Conservation (phyloP, 2,888 invertebrate species). For the Allophyes oxyacanthae region DNA sequence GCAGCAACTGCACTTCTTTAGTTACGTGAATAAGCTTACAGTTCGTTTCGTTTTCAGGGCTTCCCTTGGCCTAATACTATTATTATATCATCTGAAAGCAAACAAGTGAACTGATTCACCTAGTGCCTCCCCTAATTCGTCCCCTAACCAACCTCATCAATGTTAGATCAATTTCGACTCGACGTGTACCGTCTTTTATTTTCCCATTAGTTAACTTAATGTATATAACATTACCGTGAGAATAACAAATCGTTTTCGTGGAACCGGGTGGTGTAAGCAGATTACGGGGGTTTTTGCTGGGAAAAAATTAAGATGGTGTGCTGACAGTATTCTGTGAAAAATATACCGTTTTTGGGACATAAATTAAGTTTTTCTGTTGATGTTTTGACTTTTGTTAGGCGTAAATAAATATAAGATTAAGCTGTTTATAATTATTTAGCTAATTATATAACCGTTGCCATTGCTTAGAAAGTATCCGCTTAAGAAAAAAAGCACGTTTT, state of each 20-base stretch:
- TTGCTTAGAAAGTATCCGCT: no score
- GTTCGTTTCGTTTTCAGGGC: no score
- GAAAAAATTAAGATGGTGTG: slow-evolving; percentile 7
- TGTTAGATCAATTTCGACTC: slow-evolving; percentile 32
- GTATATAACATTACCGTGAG: slow-evolving; percentile 33
- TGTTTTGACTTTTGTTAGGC: neutral
- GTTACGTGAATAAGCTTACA: no score
- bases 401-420: no score
- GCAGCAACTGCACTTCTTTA: no score
- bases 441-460: no score
- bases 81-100: no score
- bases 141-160: slow-evolving; percentile 15
- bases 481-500: no score
- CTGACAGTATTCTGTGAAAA: slow-evolving; percentile 11
- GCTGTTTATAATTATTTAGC: no score
- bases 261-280: slow-evolving; percentile 31
- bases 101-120: neutral
- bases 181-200: slow-evolving; percentile 22
- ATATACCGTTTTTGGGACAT: slow-evolving; percentile 6
- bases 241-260: slow-evolving; percentile 37
- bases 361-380: slow-evolving; percentile 1
- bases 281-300: slow-evolving; percentile 24
- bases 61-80: no score
- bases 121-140: slow-evolving; percentile 21
- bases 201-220: slow-evolving; percentile 35